Evolutionary conservation across 1,140 invertebrate genomes (phyloP), one percentile per base, ranked within the genome.

Genomic region (Danaus plexippus): DNA sequence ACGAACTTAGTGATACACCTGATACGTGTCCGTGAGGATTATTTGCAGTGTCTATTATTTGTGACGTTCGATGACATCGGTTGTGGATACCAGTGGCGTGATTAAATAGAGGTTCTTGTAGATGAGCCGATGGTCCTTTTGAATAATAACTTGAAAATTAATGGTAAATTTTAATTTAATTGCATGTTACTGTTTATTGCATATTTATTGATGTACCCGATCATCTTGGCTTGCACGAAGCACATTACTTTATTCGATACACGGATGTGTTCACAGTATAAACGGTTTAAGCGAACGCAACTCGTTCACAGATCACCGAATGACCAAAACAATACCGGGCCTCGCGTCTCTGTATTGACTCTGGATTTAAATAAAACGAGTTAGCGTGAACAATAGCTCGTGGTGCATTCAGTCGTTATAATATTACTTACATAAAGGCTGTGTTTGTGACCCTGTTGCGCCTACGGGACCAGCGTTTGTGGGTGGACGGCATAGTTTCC

Each of bases 121-220:
- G 57, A 72, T 69, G 65, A 69, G 71, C 80, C 66, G 80, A 86
- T 86, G 83, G 83, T 86, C 69, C 78, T 82, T 68, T 84, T 86
- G 78, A 86, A 86, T 77, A 86, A 68, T 85, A 85, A 83, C 74
- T 84, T 86, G 83, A 86, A 85, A 86, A 86, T 86, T 73, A 83
- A 83, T 77, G 80, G 83, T 86, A 86, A 86, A 79, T 66, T 76
- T 61, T 57, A 59, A 54, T 64, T 66, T 58, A 66, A 64, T 75
- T 86, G 80, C 79, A 83, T 83, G 78, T 47, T 13, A 41, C 47
- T 52, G 9, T 18, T 3, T 51, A 54, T 45, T 54, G 48, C 56
- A 43, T 66, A 63, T 67, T 56, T 73, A 73, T 71, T 54, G 65
- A 83, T 77, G 73, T 32, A 71, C 69, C 69, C 71, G 74, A 77